Percentiles rank a stretch among this genome's conserved stretches.
phyloP scores from a whole-genome alignment of 2,888 invertebrate species.

The Mesoligia furuncula region DNA sequence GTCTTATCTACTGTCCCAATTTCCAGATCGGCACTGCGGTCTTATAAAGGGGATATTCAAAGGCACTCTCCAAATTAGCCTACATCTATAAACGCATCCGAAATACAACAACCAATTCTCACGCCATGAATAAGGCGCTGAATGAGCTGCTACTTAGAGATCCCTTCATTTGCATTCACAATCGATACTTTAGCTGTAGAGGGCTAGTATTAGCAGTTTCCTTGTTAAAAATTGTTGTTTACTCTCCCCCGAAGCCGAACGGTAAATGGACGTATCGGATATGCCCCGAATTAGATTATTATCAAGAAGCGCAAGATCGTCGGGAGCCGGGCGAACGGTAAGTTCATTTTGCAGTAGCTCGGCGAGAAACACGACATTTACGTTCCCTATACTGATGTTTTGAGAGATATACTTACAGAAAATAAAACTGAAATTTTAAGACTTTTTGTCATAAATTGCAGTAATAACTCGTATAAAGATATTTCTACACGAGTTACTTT shows the following conservation, averaged over 20 bases:
- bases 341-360: slow-evolving; percentile 52
- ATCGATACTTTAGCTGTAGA: slow-evolving; percentile 30
- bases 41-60: slow-evolving; percentile 29
- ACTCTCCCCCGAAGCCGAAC: slow-evolving; percentile 29
- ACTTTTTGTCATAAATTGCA: slow-evolving; percentile 36
- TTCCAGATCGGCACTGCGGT: slow-evolving; percentile 35
- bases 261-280: slow-evolving; percentile 63
- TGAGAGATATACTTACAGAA: slow-evolving; percentile 18
- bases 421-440: slow-evolving; percentile 38
- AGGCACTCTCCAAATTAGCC: slow-evolving; percentile 49
- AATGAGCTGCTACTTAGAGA: slow-evolving; percentile 20
- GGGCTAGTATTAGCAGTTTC: slow-evolving; percentile 44
- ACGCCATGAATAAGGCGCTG: slow-evolving; percentile 21
- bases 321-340: slow-evolving; percentile 33
- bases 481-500: slow-evolving; percentile 28
- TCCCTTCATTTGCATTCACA: slow-evolving; percentile 32
- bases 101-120: slow-evolving; percentile 38
- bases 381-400: slow-evolving; percentile 18
- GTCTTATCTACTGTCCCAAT: slow-evolving; percentile 48
- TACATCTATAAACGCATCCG: slow-evolving; percentile 36
- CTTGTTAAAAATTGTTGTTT: slow-evolving; percentile 60
- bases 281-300: slow-evolving; percentile 64
- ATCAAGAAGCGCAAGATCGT: slow-evolving; percentile 54
- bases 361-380: slow-evolving; percentile 39
- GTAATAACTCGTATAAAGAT: slow-evolving; percentile 21